Conservation (phyloP, 2,797 vertebrate species). For the Ctenopoma multispine region DNA sequence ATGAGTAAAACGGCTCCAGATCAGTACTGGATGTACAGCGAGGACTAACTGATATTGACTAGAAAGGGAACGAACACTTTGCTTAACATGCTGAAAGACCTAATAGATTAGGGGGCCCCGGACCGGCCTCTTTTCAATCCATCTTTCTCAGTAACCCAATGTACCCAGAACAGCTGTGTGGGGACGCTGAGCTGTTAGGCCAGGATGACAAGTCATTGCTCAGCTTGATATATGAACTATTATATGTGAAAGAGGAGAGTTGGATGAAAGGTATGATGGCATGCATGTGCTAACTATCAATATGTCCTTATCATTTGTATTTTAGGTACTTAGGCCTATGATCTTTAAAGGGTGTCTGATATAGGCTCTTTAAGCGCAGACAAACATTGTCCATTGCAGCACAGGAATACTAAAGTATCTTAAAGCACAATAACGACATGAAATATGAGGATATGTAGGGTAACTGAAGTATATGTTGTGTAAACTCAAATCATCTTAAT, state of each 20-base stretch:
- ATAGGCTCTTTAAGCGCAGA: neutral
- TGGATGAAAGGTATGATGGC: slow-evolving; percentile 64
- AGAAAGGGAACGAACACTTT: slow-evolving; percentile 50
- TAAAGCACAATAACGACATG: neutral
- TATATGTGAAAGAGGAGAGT: slow-evolving; percentile 67
- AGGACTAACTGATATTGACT: slow-evolving; percentile 51
- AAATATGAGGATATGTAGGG: neutral
- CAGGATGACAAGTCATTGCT: slow-evolving; percentile 75
- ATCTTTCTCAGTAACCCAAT: slow-evolving; percentile 68
- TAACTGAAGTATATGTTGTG: neutral
- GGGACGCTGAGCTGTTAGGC: slow-evolving; percentile 59
- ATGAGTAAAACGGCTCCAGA: slow-evolving; percentile 16
- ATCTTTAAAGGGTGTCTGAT: neutral
- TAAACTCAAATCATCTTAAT: neutral
- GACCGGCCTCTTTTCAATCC: slow-evolving; percentile 54
- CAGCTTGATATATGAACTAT: slow-evolving; percentile 74
- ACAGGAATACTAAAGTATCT: neutral
- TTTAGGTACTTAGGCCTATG: slow-evolving; percentile 2
- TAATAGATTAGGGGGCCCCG: slow-evolving; percentile 65
- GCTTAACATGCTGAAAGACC: slow-evolving; percentile 61
- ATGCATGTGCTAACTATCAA: slow-evolving; percentile 43
- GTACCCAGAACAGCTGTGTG: slow-evolving; percentile 77
- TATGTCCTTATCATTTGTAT: slow-evolving; percentile 53
- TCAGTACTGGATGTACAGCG: slow-evolving; percentile 39
- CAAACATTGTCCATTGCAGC: neutral